phyloP scores from a whole-genome alignment of 2,888 invertebrate species.

The Vanessa cardui region DNA sequence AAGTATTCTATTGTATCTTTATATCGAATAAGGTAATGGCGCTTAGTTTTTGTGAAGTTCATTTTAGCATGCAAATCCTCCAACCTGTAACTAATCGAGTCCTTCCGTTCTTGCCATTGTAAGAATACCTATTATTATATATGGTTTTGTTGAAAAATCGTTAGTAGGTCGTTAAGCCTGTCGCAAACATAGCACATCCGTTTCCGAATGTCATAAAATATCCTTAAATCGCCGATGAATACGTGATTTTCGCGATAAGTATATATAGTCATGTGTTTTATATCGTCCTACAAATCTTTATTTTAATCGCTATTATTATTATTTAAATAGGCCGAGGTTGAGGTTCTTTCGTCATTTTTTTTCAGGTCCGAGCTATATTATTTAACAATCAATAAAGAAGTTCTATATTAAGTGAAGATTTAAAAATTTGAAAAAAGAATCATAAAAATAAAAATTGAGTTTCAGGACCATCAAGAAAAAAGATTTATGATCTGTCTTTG shows the following conservation, averaged over 20 bases:
- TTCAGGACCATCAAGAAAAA: no score
- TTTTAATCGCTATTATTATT: background rate
- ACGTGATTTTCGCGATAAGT: slow-evolving; percentile 32
- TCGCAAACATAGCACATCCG: slow-evolving; percentile 32
- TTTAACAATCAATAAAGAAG: no score
- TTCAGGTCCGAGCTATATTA: no score
- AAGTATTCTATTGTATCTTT: no score
- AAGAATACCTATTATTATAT: slow-evolving; percentile 7
- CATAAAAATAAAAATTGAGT: no score
- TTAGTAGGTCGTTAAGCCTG: slow-evolving; percentile 19
- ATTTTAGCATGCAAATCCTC: slow-evolving; percentile 24
- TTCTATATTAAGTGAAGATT: no score
- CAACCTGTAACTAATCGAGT: slow-evolving; percentile 2
- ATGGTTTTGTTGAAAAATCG: slow-evolving; percentile 25
- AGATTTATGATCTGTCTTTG: no score
- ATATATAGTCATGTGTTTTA: slow-evolving; percentile 14
- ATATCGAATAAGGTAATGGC: background rate
- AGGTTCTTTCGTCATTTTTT: no score
- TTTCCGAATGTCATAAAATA: slow-evolving; percentile 37
- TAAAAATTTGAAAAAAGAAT: no score
- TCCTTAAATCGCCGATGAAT: slow-evolving; percentile 27
- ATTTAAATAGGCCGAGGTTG: no score
- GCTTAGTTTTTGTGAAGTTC: slow-evolving; percentile 1
- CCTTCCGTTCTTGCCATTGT: slow-evolving; percentile 24
- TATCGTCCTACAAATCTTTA: slow-evolving; percentile 17